Base-by-base conservation (phyloP, 1,140 invertebrate genomes). In the Gonioctena quinquepunctata region DNA sequence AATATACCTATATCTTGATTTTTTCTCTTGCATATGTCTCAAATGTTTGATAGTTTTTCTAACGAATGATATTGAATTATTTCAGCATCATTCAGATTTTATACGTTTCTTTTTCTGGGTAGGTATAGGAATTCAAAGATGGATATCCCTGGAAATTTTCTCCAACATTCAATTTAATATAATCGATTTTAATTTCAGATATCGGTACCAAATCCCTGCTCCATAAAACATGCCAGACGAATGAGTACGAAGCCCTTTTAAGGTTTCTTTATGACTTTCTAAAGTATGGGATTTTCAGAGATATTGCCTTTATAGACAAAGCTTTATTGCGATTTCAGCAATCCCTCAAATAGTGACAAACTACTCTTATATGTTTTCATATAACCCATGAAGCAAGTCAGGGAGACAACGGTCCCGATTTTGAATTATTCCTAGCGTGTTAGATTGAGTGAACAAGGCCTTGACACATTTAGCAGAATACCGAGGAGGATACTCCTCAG, bases 271-370 rank as follows among this genome's bases (percentile, higher is more conserved):
- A 80, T 70, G 75, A 74, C 70, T 79, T 79, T 79, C 77, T 78
- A 80, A 80, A 80, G 78, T 78, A 80, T 78, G 77, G 77, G 77
- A 80, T 80, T 80, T 77, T 70, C 62, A 70, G 76, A 78, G 75
- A 77, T 78, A 78, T 77, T 75, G 68, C 77, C 76, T 73, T 74
- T 76, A 77, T 78, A 78, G 75, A 79, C 75, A 79, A 77, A 77
- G 78, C 74, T 76, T 77, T 77, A 78, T 78, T 72, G 75, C 75
- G 49, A 66, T 76, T 75, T 74, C 74, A 72, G 72, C 72, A 68
- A 76, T 68, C 67, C 70, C 68, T 72, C 75, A 78, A 78, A 79
- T 78, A 72, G 73, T 78, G 76, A 79, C 75, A 78, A 78, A 79
- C 72, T 72, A 70, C 74, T 33, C 61, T 68, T 69, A 76, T 77